These are phyloP conservation scores for Helarctos malayanus DNA, from an alignment of 2,797 vertebrate genomes.

Conservation along the genomic window DNA sequence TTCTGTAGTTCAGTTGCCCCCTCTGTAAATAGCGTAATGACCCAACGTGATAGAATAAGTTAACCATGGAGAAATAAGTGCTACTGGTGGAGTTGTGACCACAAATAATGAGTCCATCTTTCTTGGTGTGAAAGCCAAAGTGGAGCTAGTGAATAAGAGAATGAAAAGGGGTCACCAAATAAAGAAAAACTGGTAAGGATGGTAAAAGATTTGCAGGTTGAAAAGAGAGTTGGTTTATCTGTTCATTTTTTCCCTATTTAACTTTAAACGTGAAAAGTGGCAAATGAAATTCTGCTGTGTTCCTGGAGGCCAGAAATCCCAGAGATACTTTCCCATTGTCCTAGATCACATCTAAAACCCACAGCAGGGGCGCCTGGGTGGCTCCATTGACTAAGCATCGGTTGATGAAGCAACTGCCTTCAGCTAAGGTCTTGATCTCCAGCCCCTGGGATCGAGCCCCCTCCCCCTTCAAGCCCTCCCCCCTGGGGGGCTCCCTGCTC, in stretches of 20 bases:
- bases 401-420: no score
- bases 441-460: no score
- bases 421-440: no score
- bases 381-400: no score
- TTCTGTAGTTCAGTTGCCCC: background rate
- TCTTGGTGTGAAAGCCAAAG: background rate
- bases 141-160: background rate
- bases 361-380: no score
- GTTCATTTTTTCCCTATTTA: background rate
- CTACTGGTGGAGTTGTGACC: background rate
- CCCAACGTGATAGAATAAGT: background rate
- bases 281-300: background rate
- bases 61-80: background rate
- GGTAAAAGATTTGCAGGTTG: background rate
- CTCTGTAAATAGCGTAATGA: background rate
- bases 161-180: background rate
- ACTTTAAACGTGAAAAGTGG: constrained; percentile 16
- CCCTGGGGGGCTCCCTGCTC: no score
- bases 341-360: no score
- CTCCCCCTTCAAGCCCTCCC: no score
- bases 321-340: background rate
- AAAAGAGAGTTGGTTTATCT: background rate
- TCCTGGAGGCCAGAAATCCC: background rate
- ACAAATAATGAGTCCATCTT: background rate
- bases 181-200: background rate